phyloP scores from a whole-genome alignment of 2,113 vertebrate species.

The Indicator maculatus region DNA sequence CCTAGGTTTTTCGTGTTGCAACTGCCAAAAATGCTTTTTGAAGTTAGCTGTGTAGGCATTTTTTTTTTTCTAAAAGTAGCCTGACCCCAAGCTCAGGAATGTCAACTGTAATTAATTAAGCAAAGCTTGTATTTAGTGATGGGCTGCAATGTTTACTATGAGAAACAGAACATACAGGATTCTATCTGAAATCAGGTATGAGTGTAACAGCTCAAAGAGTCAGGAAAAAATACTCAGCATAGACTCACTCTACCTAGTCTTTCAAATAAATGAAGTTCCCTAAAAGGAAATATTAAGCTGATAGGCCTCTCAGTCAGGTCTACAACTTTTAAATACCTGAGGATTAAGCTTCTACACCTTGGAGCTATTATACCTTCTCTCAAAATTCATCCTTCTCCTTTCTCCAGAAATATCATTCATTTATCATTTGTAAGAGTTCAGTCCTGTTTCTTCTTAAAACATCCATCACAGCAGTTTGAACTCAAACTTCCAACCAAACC shows the following conservation, averaged over 20 bases:
- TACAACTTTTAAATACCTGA: neutral
- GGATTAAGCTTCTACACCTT: neutral
- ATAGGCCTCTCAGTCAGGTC: neutral
- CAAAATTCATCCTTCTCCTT: neutral
- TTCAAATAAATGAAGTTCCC: neutral
- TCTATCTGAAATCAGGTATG: neutral
- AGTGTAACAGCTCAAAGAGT: neutral
- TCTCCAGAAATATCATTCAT: neutral
- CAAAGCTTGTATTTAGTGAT: neutral
- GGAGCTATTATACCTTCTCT: neutral
- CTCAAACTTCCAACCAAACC: neutral
- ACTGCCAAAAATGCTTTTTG: neutral
- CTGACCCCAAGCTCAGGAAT: neutral
- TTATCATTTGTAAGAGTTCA: neutral
- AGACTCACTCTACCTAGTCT: neutral
- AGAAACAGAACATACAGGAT: neutral
- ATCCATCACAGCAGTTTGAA: neutral
- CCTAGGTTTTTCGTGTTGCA: neutral
- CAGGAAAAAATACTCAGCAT: neutral
- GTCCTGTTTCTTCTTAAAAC: neutral
- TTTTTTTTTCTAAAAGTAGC: neutral
- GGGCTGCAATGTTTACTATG: neutral
- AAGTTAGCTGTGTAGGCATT: neutral
- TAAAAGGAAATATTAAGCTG: neutral
- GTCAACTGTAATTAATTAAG: neutral